Evolutionary conservation across 2,113 vertebrate genomes (phyloP), one percentile per base, ranked within the genome.

Genomic region (Aplodontia rufa): DNA sequence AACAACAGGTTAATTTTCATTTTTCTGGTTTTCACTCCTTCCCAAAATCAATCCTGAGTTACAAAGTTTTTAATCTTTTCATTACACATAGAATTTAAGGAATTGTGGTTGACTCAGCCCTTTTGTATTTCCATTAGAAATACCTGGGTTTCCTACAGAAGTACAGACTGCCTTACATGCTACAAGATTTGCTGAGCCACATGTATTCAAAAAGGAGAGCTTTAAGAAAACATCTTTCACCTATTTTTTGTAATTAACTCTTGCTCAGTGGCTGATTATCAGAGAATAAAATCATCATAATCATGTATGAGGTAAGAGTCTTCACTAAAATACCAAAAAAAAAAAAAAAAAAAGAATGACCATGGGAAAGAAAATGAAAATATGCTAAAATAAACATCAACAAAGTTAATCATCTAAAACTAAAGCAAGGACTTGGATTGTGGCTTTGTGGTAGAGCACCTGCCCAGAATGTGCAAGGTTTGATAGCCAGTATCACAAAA

Each of bases 131-230:
- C 30, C 26, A 64, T 62, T 28, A 64, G 69, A 76, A 87, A 84
- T 32, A 83, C 19, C 32, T 60, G 40, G 42, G 3, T 83, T 91
- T 76, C 26, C 55, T 37, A 72, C 40, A 89, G 45, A 91, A 86
- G 30, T 72, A 84, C 28, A 66, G 35, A 86, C 80, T 64, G 37
- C 6, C 62, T 93, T 79, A 42, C 53, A 20, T 28, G 19, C 53
- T 82, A 37, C 24, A 94, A 75, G 40, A 93, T 96, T 81, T 40
- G 92, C 26, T 96, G 86, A 32, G 22, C 80, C 75, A 79, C 82
- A 90, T 93, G 28, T 88, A 47, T 53, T 94, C 74, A 79, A 62
- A 91, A 37, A 91, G 58, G 62, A 47, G 80, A 92, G 0, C 5
- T 66, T 96, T 8, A 12, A 76, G 40, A 81, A 62, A 66, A 80